Evolutionary conservation across 2,113 vertebrate species (phyloP).

Genomic region (Indri indri): DNA sequence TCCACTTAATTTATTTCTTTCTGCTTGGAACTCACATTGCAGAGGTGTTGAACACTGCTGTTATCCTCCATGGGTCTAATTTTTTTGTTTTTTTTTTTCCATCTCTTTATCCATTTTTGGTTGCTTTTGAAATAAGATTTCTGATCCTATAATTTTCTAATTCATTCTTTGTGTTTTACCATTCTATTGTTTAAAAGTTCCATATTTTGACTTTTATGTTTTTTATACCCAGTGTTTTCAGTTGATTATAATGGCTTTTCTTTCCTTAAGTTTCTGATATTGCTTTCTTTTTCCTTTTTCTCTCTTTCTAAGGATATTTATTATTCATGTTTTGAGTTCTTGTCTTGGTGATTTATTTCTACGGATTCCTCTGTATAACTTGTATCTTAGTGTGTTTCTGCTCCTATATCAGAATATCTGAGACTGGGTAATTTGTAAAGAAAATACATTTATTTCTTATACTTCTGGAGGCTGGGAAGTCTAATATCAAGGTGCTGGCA

Average conservation of each 20-base stretch:
- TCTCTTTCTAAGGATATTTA: neutral
- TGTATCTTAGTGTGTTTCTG: neutral
- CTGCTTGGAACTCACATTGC: neutral
- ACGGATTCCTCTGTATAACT: neutral
- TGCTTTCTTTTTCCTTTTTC: too few relatives aligned
- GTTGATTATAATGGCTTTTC: neutral
- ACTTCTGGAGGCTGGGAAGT: neutral
- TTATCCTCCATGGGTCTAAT: neutral
- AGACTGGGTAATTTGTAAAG: neutral
- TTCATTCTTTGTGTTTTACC: neutral
- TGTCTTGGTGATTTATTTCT: neutral
- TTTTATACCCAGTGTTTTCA: neutral
- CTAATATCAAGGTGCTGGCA: neutral
- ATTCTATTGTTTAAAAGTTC: neutral
- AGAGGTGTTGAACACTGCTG: neutral
- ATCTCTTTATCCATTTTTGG: neutral
- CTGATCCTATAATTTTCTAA: neutral
- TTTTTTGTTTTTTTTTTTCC: neutral
- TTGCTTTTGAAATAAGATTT: neutral
- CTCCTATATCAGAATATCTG: neutral
- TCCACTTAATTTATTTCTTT: neutral
- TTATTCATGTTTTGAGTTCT: neutral
- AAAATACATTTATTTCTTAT: neutral
- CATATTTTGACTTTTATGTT: neutral
- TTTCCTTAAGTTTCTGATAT: neutral